These are phyloP conservation scores for Onthophagus sagittarius DNA, from an alignment of 2,888 invertebrate species.

Conservation along the genomic window DNA sequence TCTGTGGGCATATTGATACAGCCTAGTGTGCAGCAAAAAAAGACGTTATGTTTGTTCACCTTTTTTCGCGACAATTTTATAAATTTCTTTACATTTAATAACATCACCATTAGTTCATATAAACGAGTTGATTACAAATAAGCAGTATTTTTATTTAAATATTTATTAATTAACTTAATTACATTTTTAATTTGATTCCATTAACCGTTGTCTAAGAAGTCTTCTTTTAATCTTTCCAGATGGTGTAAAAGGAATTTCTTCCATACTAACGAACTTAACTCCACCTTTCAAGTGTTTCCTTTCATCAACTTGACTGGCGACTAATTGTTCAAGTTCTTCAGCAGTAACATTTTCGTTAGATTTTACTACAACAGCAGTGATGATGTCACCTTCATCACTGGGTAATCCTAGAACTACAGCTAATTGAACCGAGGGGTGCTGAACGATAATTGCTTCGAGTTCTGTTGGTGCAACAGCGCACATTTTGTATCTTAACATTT, in stretches of 20 bases:
- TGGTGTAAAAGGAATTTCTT: slow-evolving; percentile 13
- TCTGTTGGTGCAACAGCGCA: slow-evolving; percentile 48
- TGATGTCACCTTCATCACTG: slow-evolving; percentile 40
- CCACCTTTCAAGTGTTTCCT: slow-evolving; percentile 10
- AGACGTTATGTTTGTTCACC: no score
- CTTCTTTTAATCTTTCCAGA: slow-evolving; percentile 17
- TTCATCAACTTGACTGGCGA: slow-evolving; percentile 13
- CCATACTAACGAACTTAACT: slow-evolving; percentile 8
- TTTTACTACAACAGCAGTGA: slow-evolving; percentile 34
- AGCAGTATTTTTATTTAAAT: no score
- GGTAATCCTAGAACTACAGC: slow-evolving; percentile 40
- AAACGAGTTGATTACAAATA: no score
- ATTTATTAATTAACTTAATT: neutral
- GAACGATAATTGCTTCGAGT: slow-evolving; percentile 34
- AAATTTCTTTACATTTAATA: no score
- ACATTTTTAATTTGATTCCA: slow-evolving; percentile 3
- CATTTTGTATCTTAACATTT: slow-evolving; percentile 50
- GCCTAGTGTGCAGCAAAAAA: no score
- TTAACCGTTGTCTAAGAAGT: slow-evolving; percentile 5
- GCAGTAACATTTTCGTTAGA: neutral
- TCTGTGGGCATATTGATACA: no score
- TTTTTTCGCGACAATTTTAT: no score
- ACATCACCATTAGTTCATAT: no score
- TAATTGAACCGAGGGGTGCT: slow-evolving; percentile 37
- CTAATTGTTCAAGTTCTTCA: slow-evolving; percentile 13